Conservation (phyloP, 2,888 invertebrate species). For the Agrilus cyanescens region DNA sequence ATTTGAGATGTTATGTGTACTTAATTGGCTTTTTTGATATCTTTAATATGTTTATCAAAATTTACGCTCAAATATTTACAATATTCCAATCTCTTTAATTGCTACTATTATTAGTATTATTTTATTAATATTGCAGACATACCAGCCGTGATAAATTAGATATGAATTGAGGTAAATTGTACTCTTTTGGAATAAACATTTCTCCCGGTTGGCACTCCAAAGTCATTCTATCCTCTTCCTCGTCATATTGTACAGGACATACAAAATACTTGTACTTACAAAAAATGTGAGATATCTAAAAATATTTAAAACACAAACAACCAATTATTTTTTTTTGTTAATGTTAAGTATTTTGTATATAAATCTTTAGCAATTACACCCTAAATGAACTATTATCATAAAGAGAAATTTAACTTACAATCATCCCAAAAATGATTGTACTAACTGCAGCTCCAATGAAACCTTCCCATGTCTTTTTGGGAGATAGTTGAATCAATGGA, state of each 20-base stretch:
- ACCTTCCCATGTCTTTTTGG: slow-evolving; percentile 99
- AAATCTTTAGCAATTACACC: neutral
- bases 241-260: slow-evolving; percentile 90
- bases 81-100: too few relatives aligned
- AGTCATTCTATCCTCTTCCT: slow-evolving; percentile 70
- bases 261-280: slow-evolving; percentile 91
- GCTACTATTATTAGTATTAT: too few relatives aligned
- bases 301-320: slow-evolving; percentile 17
- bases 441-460: slow-evolving; percentile 95
- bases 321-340: too few relatives aligned
- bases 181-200: slow-evolving; percentile 78
- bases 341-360: too few relatives aligned
- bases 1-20: too few relatives aligned
- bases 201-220: slow-evolving; percentile 87
- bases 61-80: too few relatives aligned
- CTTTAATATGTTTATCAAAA: too few relatives aligned
- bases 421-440: slow-evolving; percentile 71
- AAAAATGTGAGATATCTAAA: slow-evolving; percentile 76
- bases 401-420: too few relatives aligned
- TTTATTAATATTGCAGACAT: too few relatives aligned
- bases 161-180: slow-evolving; percentile 31
- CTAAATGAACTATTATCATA: slow-evolving; percentile 10
- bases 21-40: too few relatives aligned
- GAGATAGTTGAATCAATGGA: slow-evolving; percentile 93
- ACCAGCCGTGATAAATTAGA: too few relatives aligned